Evolutionary conservation across 2,113 vertebrate species (phyloP), one percentile per base, ranked within the genome.

Genomic region (Oryzias melastigma): DNA sequence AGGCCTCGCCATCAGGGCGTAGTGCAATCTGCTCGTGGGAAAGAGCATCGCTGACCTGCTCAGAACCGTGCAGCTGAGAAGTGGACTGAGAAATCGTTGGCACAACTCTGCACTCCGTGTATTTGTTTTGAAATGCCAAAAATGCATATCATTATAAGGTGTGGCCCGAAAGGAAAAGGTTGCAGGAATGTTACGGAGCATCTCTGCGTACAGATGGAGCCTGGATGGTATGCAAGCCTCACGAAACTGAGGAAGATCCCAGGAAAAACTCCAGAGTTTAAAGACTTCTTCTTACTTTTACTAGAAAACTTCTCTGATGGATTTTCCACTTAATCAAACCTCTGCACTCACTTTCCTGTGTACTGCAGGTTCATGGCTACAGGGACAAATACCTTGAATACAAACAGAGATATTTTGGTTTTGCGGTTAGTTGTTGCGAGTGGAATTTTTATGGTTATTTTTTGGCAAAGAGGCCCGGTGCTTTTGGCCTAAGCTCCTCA

Each of bases 321-420:
- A 35, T 68, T 82, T 60, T 71, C 80, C 74, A 77, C 66, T 62
- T 70, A 71, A 77, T 85, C 78, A 71, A 65, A 62, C 58, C 68
- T 72, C 54, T 60, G 68, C 44, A 19, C 59, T 68, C 63, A 58
- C 64, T 55, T 83, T 69, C 68, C 60, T 49, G 71, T 62, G 67
- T 76, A 65, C 70, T 65, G 77, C 54, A 67, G 59, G 64, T 66
- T 77, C 65, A 69, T 19, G 49, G 70, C 78, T 65, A 35, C 65
- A 78, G 61, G 75, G 73, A 68, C 77, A 73, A 56, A 80, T 80
- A 76, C 76, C 59, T 85, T 67, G 73, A 73, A 61, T 74, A 86
- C 79, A 82, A 78, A 88, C 78, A 75, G 76, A 87, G 71, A 68
- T 66, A 71, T 82, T 85, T 80, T 70, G 84, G 84, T 87, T 89